Evolutionary conservation across 2,113 vertebrate genomes (phyloP).

Genomic region (Penelope pileata): DNA sequence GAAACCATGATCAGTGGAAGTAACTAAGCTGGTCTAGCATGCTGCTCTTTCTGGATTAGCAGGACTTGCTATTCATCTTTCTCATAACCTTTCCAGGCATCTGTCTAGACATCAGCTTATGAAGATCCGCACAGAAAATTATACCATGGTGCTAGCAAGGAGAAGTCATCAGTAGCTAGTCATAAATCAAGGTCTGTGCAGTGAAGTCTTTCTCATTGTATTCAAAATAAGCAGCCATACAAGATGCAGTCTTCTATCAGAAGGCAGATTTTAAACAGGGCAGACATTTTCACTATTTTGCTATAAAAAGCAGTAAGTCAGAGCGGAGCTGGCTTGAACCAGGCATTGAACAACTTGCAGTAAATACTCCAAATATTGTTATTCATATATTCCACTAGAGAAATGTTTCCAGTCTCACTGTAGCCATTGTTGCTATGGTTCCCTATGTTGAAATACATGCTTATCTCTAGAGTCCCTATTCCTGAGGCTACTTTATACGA

Average conservation of each 20-base stretch:
- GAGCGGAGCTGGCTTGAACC: neutral
- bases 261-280: neutral
- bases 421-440: slow-evolving; percentile 42
- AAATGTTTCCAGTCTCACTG: neutral
- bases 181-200: neutral
- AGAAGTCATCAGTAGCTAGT: neutral
- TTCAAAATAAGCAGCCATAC: neutral
- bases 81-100: neutral
- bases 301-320: neutral
- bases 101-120: neutral
- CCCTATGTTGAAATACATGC: neutral
- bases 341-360: neutral
- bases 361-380: neutral
- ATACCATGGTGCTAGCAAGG: neutral
- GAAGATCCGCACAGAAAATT: neutral
- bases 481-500: neutral
- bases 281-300: neutral
- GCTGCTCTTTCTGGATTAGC: neutral
- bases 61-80: neutral
- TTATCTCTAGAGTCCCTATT: neutral
- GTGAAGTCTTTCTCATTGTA: neutral
- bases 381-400: neutral
- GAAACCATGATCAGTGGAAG: neutral
- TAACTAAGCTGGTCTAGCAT: rapidly evolving
- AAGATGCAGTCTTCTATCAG: neutral